These are phyloP conservation scores for Tetragonula carbonaria DNA, from an alignment of 2,888 invertebrate species.

Conservation along the genomic window DNA sequence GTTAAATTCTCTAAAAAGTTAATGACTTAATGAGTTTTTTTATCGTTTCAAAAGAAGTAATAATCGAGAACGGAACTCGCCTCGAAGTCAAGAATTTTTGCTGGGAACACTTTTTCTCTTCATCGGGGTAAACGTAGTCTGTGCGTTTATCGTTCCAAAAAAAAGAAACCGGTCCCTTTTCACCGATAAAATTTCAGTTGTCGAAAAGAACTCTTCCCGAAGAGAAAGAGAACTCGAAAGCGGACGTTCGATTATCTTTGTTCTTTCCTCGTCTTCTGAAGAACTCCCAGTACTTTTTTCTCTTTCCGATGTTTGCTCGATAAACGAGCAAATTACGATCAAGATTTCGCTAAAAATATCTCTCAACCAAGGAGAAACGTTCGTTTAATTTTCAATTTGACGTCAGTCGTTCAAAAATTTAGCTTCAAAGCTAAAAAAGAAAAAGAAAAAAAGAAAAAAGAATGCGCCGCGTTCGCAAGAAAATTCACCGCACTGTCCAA, in stretches of 20 bases:
- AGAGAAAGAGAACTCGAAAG: not conserved
- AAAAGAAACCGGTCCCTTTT: conserved; percentile 8
- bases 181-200: conserved; percentile 23
- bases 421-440: rapidly evolving
- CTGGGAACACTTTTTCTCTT: not conserved
- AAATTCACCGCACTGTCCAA: not conserved
- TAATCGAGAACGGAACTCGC: not conserved
- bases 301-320: not conserved
- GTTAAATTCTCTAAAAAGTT: not conserved
- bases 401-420: not conserved
- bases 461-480: not conserved
- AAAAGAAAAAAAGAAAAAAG: not conserved
- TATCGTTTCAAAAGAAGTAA: not conserved
- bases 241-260: not conserved
- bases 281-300: not conserved
- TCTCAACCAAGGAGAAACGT: not conserved
- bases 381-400: not conserved
- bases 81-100: conserved; percentile 9
- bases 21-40: conserved; percentile 11
- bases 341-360: not conserved
- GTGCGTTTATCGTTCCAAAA: conserved; percentile 8
- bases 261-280: not conserved
- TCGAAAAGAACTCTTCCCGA: not conserved
- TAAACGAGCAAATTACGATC: not conserved
- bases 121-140: not conserved